Conservation (phyloP, 1,140 invertebrate species). For the Aradophagus sp. region DNA sequence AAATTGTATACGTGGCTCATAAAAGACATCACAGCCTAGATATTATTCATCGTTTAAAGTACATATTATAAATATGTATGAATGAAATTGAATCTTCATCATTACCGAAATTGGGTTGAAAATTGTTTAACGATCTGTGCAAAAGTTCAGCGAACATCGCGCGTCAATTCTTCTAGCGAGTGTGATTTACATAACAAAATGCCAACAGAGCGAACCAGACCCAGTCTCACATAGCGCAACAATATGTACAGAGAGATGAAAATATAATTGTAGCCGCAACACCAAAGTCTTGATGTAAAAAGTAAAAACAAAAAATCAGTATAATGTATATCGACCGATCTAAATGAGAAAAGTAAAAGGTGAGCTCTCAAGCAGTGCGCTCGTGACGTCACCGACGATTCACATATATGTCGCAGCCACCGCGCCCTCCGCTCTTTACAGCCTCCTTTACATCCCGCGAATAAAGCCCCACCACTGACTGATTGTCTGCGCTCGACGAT, state of each 20-base stretch:
- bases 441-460: constrained; percentile 7
- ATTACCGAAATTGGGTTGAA: neutral
- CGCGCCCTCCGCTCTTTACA: constrained; percentile 5
- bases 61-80: no score
- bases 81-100: neutral
- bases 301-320: constrained; percentile 4
- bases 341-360: constrained; percentile 26
- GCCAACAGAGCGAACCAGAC: constrained; percentile 14
- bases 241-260: constrained; percentile 31
- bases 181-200: neutral
- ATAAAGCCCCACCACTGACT: constrained; percentile 4
- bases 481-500: constrained; percentile 18
- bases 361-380: constrained; percentile 14
- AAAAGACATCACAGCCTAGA: no score
- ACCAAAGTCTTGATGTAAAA: constrained; percentile 22
- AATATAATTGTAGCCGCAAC: constrained; percentile 24
- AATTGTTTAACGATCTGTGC: neutral
- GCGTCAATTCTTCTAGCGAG: neutral
- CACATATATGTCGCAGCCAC: constrained; percentile 22
- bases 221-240: constrained; percentile 11
- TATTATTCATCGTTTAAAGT: no score
- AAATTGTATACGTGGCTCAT: no score
- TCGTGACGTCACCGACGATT: constrained; percentile 36
- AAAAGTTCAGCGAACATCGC: neutral
- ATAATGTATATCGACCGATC: constrained; percentile 27